These are phyloP conservation scores for Anadara kagoshimensis DNA, from an alignment of 1,140 invertebrate genomes.

Conservation along the genomic window DNA sequence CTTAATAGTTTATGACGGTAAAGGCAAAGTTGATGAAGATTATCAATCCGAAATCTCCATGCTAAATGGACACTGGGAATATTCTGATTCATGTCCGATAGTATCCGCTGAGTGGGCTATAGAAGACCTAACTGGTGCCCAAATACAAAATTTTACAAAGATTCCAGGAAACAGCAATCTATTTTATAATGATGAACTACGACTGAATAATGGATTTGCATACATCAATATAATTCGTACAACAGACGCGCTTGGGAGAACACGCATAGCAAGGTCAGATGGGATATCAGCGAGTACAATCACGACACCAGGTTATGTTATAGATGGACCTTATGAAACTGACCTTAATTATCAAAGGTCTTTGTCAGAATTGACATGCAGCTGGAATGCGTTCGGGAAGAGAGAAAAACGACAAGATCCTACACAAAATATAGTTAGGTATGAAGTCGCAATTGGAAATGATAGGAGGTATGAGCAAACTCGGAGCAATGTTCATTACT, in stretches of 20 bases:
- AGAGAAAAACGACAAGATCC: constrained; percentile 26
- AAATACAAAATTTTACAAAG: constrained; percentile 30
- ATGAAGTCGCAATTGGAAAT: constrained; percentile 49
- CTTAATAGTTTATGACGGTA: constrained; percentile 45
- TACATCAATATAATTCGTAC: constrained; percentile 43
- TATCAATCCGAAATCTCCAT: constrained; percentile 37
- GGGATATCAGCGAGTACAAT: constrained; percentile 46
- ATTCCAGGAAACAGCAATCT: constrained; percentile 8
- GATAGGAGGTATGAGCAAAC: constrained; percentile 33
- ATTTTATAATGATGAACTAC: constrained; percentile 46
- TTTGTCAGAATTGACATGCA: constrained; percentile 35
- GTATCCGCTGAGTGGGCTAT: constrained; percentile 41
- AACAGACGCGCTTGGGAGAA: constrained; percentile 47
- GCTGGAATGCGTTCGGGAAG: constrained; percentile 50
- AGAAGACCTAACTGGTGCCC: constrained; percentile 25
- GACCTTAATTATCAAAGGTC: constrained; percentile 47
- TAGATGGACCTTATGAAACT: constrained; percentile 41
- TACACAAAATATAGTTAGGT: constrained; percentile 43
- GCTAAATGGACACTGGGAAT: constrained; percentile 37
- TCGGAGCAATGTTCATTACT: constrained; percentile 41
- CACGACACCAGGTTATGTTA: constrained; percentile 34
- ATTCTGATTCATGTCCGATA: constrained; percentile 42
- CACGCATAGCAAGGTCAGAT: constrained; percentile 38
- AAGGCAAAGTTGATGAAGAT: constrained; percentile 21
- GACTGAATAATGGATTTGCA: constrained; percentile 39